These are phyloP conservation scores for Buphagus erythrorhynchus DNA, from an alignment of 2,797 vertebrate genomes.

Conservation along the genomic window DNA sequence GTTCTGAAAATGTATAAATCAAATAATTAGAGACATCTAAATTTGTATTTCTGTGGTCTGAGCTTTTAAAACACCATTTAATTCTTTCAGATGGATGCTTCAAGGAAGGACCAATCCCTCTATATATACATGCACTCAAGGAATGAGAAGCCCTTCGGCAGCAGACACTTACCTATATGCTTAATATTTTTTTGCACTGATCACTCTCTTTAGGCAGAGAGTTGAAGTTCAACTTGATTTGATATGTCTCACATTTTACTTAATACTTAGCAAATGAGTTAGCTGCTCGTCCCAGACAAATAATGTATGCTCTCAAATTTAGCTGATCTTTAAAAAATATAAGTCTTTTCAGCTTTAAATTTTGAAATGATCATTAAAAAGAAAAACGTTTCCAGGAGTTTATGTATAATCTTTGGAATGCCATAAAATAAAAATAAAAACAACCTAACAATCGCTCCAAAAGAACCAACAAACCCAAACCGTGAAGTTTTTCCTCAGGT, in stretches of 20 bases:
- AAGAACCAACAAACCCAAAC: not conserved
- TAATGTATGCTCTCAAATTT: not conserved
- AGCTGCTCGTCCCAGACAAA: not conserved
- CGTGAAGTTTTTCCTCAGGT: not conserved
- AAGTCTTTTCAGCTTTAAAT: not conserved
- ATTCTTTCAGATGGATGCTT: not conserved
- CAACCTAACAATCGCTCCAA: not conserved
- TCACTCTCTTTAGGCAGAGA: not conserved
- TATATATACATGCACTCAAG: not conserved
- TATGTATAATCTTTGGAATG: not conserved
- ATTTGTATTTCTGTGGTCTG: not conserved
- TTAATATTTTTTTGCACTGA: not conserved
- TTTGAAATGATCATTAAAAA: not conserved
- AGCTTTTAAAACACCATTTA: not conserved
- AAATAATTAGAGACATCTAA: not conserved
- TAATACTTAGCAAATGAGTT: not conserved
- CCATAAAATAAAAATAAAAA: not conserved
- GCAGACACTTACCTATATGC: not conserved
- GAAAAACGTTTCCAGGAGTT: not conserved
- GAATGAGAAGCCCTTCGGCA: not conserved
- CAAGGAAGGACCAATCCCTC: not conserved
- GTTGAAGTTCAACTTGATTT: not conserved
- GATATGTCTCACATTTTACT: not conserved
- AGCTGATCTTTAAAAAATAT: not conserved
- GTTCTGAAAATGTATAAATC: not conserved